Conservation (phyloP, 2,888 invertebrate species). For the Melanchra persicariae region DNA sequence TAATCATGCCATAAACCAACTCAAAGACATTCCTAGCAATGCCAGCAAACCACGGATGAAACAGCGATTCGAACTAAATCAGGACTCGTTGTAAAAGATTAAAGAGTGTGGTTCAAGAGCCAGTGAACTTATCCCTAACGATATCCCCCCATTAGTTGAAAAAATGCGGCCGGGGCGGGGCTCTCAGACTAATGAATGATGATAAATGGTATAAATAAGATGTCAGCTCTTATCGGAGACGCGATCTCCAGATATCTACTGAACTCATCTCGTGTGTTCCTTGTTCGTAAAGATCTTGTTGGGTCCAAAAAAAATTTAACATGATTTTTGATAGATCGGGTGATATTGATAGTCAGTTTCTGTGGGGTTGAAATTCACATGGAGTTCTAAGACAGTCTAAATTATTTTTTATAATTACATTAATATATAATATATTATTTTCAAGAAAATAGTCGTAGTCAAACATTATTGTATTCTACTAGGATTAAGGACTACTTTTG, state of each 20-base stretch:
- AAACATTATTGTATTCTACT: too few species aligned
- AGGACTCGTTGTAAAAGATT: slow-evolving; percentile 29
- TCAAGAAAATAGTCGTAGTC: too few species aligned
- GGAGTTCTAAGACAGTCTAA: too few species aligned
- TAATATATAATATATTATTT: too few species aligned
- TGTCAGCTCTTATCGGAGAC: slow-evolving; percentile 67
- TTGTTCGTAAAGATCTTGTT: slow-evolving; percentile 34
- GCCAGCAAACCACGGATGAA: background rate
- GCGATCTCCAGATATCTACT: slow-evolving; percentile 68
- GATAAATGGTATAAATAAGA: slow-evolving; percentile 73
- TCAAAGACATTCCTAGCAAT: slow-evolving; percentile 26
- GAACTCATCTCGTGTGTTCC: slow-evolving; percentile 59
- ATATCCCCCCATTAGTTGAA: slow-evolving; percentile 57
- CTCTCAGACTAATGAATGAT: slow-evolving; percentile 69
- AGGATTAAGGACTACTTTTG: too few species aligned
- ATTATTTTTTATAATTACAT: too few species aligned
- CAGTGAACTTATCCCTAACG: slow-evolving; percentile 47
- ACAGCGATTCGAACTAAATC: slow-evolving; percentile 11
- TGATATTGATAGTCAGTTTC: slow-evolving; percentile 1
- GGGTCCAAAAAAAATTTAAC: slow-evolving; percentile 15
- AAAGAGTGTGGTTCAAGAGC: slow-evolving; percentile 36
- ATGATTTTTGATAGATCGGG: slow-evolving; percentile 15
- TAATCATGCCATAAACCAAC: background rate
- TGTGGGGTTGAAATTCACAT: background rate
- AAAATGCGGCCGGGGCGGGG: slow-evolving; percentile 61